A percentile compares a stretch with the other conserved stretches of the same genome.
Evolutionary conservation across 2,113 vertebrate genomes (phyloP).

Genomic region (Takifugu bimaculatus): DNA sequence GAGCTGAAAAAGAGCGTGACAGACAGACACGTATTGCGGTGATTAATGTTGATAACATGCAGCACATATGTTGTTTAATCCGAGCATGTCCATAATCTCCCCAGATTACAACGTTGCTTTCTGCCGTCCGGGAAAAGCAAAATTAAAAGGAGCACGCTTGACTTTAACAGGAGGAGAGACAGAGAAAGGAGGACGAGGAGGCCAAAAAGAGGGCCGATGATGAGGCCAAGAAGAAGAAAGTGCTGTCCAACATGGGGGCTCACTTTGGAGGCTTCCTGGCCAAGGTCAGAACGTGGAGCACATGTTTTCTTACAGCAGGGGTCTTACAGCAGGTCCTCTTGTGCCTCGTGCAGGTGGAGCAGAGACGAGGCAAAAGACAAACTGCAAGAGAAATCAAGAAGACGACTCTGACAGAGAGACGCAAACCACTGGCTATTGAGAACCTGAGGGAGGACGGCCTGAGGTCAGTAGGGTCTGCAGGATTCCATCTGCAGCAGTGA

Average conservation of each 20-base stretch:
- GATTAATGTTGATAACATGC: slow-evolving; percentile 37
- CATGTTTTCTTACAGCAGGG: neutral
- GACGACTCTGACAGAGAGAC: slow-evolving; percentile 81
- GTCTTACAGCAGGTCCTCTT: neutral
- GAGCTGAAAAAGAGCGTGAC: slow-evolving; percentile 91
- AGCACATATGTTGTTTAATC: neutral
- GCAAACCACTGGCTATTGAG: slow-evolving; percentile 76
- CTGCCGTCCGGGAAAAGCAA: no score
- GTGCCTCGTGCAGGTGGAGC: slow-evolving; percentile 67
- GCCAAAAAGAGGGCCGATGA: slow-evolving; percentile 91
- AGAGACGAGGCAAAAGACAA: slow-evolving; percentile 82
- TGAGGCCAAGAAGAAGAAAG: slow-evolving; percentile 97
- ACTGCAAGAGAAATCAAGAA: slow-evolving; percentile 85
- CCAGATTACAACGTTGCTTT: neutral
- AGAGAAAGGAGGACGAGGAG: slow-evolving; percentile 92
- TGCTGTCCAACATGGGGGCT: slow-evolving; percentile 94
- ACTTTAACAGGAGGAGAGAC: slow-evolving; percentile 85
- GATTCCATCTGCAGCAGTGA: neutral
- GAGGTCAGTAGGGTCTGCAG: slow-evolving; percentile 62
- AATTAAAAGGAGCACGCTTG: no score
- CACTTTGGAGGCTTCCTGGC: slow-evolving; percentile 94
- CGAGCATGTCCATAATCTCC: neutral
- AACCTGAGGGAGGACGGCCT: slow-evolving; percentile 80
- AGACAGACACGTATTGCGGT: slow-evolving; percentile 88
- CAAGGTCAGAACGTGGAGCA: slow-evolving; percentile 74